Conservation (phyloP, 1,140 invertebrate species). For the Andrena cerasifolii region DNA sequence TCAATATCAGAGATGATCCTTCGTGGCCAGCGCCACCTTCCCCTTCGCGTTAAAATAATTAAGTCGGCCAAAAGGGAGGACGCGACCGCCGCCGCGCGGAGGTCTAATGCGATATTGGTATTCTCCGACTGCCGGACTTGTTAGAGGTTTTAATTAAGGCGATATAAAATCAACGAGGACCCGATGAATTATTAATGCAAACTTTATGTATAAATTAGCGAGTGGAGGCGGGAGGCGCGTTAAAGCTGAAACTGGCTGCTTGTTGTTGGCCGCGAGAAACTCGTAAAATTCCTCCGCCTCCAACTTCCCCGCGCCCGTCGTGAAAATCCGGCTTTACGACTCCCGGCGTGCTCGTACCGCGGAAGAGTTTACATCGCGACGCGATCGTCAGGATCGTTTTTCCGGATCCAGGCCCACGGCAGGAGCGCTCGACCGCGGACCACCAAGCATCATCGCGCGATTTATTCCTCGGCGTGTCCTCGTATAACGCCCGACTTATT, state of each 20-base stretch:
- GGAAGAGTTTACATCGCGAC: slow-evolving; percentile 59
- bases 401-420: slow-evolving; percentile 21
- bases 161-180: slow-evolving; percentile 79
- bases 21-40: not conserved
- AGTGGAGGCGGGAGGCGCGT: slow-evolving; percentile 66
- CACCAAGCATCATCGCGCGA: not conserved
- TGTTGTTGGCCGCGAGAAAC: slow-evolving; percentile 71
- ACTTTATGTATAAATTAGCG: slow-evolving; percentile 82
- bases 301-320: slow-evolving; percentile 22
- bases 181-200: slow-evolving; percentile 82
- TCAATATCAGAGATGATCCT: slow-evolving; percentile 44
- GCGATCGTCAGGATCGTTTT: slow-evolving; percentile 55
- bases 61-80: slow-evolving; percentile 50
- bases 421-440: not conserved
- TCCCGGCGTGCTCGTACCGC: slow-evolving; percentile 21
- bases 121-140: slow-evolving; percentile 80
- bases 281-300: slow-evolving; percentile 65
- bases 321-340: slow-evolving; percentile 68
- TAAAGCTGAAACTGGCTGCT: slow-evolving; percentile 77
- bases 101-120: slow-evolving; percentile 75
- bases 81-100: slow-evolving; percentile 47
- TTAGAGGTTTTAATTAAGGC: slow-evolving; percentile 82
- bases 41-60: slow-evolving; percentile 63
- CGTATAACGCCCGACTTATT: slow-evolving; percentile 7
- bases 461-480: slow-evolving; percentile 19